phyloP scores from a whole-genome alignment of 1,140 invertebrate species.

The Pogonognathellus flavescens region DNA sequence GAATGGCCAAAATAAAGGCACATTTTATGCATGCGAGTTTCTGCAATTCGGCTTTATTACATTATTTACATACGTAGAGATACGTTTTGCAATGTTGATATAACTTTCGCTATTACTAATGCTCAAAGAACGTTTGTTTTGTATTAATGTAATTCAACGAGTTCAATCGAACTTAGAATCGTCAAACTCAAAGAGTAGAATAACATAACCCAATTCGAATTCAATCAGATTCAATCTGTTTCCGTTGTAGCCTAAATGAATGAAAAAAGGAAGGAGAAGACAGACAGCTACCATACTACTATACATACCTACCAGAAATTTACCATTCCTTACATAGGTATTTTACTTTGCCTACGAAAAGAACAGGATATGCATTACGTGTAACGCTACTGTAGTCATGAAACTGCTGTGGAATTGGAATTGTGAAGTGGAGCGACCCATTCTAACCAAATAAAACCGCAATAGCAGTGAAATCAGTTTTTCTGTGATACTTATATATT shows the following conservation, averaged over 20 bases:
- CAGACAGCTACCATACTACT: not conserved
- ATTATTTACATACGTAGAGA: too few species aligned
- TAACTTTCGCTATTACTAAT: not conserved
- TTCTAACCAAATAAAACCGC: not conserved
- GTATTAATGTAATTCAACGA: not conserved
- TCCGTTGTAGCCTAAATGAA: slow-evolving; percentile 10
- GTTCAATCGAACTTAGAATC: slow-evolving; percentile 5
- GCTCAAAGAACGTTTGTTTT: not conserved
- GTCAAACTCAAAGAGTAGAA: not conserved
- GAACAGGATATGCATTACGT: not conserved
- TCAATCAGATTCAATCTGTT: slow-evolving; percentile 47
- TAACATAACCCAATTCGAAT: slow-evolving; percentile 17
- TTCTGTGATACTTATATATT: not conserved
- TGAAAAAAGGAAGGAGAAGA: slow-evolving; percentile 12
- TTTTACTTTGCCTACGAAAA: not conserved
- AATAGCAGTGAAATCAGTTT: slow-evolving; percentile 4
- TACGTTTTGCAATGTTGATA: not conserved
- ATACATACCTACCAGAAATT: not conserved
- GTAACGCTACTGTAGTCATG: too few species aligned
- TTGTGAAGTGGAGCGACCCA: not conserved
- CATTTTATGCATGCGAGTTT: not conserved
- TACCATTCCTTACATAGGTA: slow-evolving; percentile 1
- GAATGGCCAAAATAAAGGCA: not conserved
- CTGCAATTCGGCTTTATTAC: too few species aligned
- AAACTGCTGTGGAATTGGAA: not conserved